These are phyloP conservation scores for Silurus meridionalis DNA, from an alignment of 2,113 vertebrate genomes.

Conservation along the genomic window DNA sequence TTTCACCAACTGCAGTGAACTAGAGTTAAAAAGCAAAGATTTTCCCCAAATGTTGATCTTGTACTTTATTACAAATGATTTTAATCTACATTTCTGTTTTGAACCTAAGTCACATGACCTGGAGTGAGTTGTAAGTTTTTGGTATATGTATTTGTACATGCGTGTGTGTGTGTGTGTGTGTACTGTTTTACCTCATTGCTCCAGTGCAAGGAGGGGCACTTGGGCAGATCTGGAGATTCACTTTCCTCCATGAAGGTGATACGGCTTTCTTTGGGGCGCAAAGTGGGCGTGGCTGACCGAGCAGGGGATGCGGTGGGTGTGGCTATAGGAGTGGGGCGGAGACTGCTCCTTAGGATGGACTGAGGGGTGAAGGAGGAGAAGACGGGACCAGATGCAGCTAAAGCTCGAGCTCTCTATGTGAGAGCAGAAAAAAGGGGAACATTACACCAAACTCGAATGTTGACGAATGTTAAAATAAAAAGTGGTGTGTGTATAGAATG, in stretches of 20 bases:
- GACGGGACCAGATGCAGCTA: constrained; percentile 77
- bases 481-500: not conserved
- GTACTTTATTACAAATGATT: not conserved
- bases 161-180: not conserved
- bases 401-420: constrained; percentile 84
- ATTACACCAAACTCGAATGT: not conserved
- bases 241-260: constrained; percentile 85
- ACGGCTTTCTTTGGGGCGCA: constrained; percentile 81
- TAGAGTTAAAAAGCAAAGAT: constrained; percentile 40
- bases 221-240: constrained; percentile 60
- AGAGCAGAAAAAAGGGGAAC: constrained; percentile 44
- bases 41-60: not conserved
- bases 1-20: constrained; percentile 67
- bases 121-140: not conserved
- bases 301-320: constrained; percentile 87
- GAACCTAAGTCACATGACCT: not conserved
- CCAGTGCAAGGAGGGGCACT: constrained; percentile 63
- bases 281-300: constrained; percentile 83
- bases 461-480: not conserved
- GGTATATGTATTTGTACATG: too few species aligned
- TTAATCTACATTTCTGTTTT: not conserved
- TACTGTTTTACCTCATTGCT: constrained; percentile 74
- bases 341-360: constrained; percentile 88
- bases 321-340: constrained; percentile 82
- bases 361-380: constrained; percentile 88